Percentiles rank a stretch among this genome's conserved stretches.
Conservation (phyloP, 2,113 vertebrate genomes). For the Plestiodon gilberti region DNA sequence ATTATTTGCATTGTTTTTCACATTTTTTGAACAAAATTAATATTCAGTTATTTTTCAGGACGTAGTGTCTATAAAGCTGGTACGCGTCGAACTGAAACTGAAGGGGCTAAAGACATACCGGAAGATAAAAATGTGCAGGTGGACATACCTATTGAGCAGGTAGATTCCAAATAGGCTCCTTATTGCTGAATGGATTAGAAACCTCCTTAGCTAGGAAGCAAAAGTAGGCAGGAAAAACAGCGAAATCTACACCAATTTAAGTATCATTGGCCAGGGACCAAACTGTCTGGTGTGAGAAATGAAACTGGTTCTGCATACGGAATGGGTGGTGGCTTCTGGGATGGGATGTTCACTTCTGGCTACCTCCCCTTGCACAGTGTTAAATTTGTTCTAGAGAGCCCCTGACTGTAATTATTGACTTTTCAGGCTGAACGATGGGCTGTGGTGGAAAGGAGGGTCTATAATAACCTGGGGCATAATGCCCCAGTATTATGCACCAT, state of each 20-base stretch:
- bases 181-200: background rate
- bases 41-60: slow-evolving; percentile 7
- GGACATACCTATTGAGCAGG: slow-evolving; percentile 44
- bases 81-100: slow-evolving; percentile 10
- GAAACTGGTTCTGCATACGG: background rate
- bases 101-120: slow-evolving; percentile 28
- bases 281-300: background rate
- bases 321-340: too few relatives aligned
- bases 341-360: background rate
- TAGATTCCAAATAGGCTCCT: slow-evolving; percentile 15
- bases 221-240: background rate
- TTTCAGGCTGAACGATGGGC: background rate
- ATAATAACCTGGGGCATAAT: too few relatives aligned
- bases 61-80: slow-evolving; percentile 36
- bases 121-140: slow-evolving; percentile 28
- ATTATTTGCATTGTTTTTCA: background rate
- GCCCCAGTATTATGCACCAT: too few relatives aligned
- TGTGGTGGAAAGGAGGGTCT: background rate
- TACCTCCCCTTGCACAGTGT: background rate
- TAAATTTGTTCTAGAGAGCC: background rate
- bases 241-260: background rate
- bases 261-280: background rate
- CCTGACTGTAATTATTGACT: background rate
- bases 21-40: background rate
- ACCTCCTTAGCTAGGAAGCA: background rate